Conservation (phyloP, 1,140 invertebrate species). For the Heliconius himera region DNA sequence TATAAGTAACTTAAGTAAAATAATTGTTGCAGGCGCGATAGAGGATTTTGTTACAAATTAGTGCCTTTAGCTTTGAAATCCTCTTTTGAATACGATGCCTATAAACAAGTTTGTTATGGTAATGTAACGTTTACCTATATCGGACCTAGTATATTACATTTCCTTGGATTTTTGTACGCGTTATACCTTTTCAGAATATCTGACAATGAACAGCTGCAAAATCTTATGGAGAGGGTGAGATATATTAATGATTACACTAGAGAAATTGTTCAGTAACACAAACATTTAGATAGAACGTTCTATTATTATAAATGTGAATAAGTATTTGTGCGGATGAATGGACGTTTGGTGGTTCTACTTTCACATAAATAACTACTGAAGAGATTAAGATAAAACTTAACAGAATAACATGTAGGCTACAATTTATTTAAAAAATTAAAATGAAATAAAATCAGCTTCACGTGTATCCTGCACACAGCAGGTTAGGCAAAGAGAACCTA, state of each 20-base stretch:
- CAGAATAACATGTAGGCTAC: no score
- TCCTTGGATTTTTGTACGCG: constrained; percentile 89
- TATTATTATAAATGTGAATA: no score
- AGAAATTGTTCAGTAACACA: background rate
- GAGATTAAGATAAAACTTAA: no score
- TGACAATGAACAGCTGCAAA: constrained; percentile 93
- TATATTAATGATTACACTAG: constrained; percentile 25
- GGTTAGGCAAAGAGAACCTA: no score
- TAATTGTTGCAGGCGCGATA: constrained; percentile 84
- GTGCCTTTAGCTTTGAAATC: constrained; percentile 72
- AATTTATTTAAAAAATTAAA: no score
- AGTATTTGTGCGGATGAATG: no score
- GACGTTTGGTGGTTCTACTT: no score
- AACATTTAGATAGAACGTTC: no score
- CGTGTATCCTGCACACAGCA: no score
- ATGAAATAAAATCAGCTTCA: no score
- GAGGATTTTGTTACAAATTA: constrained; percentile 86
- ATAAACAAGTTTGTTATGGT: constrained; percentile 85
- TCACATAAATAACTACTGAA: no score
- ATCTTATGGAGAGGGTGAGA: constrained; percentile 93
- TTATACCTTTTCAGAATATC: constrained; percentile 90
- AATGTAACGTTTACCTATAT: constrained; percentile 89
- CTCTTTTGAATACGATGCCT: constrained; percentile 67
- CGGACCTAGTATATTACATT: constrained; percentile 89
- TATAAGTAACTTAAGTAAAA: background rate